Percentiles rank a stretch among this genome's conserved stretches.
Conservation (phyloP, 2,113 vertebrate species). For the Istiophorus platypterus region DNA sequence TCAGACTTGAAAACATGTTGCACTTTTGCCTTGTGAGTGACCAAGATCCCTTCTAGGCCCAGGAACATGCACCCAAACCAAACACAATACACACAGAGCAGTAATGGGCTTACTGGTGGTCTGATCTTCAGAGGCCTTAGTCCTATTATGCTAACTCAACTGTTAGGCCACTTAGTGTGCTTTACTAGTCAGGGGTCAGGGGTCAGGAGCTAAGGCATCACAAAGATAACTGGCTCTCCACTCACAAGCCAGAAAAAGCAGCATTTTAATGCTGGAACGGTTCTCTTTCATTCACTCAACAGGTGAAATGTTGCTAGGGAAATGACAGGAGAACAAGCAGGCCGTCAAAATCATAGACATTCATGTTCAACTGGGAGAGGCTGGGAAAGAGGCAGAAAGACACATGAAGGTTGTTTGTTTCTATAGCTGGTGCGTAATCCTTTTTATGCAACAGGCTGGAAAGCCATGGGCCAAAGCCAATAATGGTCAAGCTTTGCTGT, state of each 20-base stretch:
- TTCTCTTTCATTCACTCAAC: not conserved
- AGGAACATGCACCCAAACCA: constrained; percentile 44
- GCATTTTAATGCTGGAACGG: not conserved
- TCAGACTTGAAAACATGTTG: constrained; percentile 37
- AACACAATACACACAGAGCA: constrained; percentile 24
- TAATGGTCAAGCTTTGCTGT: not conserved
- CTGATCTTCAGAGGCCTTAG: constrained; percentile 52
- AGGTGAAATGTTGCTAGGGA: not conserved
- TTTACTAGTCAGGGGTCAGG: constrained; percentile 20
- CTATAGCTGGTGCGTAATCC: constrained; percentile 14
- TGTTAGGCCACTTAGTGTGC: constrained; percentile 7
- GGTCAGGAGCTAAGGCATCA: constrained; percentile 1
- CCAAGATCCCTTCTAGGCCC: constrained; percentile 50
- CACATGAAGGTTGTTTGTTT: constrained; percentile 4
- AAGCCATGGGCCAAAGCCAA: not conserved
- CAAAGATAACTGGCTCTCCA: not conserved
- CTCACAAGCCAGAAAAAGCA: not conserved
- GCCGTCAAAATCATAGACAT: not conserved
- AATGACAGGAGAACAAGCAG: not conserved
- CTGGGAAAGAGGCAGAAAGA: not conserved
- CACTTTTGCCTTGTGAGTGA: constrained; percentile 45
- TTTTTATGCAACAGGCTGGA: constrained; percentile 17
- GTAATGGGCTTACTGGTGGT: constrained; percentile 63
- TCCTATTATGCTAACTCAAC: constrained; percentile 48
- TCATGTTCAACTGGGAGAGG: not conserved